phyloP scores from a whole-genome alignment of 2,797 vertebrate genomes.

The Poecile montanus region DNA sequence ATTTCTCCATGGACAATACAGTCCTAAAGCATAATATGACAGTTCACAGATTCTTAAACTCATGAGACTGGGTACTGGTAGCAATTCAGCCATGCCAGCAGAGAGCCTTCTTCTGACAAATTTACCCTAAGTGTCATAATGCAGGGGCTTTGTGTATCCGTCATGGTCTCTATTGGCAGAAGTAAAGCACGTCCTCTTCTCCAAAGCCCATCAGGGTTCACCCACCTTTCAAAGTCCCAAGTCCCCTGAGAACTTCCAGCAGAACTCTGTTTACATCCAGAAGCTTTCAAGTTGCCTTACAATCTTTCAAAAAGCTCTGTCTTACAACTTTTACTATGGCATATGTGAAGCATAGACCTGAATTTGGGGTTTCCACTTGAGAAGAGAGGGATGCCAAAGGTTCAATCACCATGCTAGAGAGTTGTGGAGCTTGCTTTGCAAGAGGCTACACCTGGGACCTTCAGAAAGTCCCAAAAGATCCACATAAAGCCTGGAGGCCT shows the following conservation, averaged over 20 bases:
- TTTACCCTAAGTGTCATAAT: rapidly evolving
- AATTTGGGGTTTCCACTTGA: neutral
- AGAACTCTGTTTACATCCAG: neutral
- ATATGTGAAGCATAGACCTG: neutral
- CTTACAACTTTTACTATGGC: neutral
- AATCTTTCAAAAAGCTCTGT: neutral
- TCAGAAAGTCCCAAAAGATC: neutral
- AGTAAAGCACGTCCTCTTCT: neutral
- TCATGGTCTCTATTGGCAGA: neutral
- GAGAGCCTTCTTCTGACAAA: neutral
- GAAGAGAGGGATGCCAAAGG: neutral
- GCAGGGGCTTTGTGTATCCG: neutral
- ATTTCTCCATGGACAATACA: neutral
- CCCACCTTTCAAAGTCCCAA: neutral
- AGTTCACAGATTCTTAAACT: neutral
- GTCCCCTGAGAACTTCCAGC: neutral
- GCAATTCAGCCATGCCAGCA: neutral
- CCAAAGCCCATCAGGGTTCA: neutral
- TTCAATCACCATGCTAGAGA: neutral
- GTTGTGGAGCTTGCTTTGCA: neutral
- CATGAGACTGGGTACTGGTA: neutral
- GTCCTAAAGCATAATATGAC: neutral
- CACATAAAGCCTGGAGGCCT: neutral
- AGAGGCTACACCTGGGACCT: neutral
- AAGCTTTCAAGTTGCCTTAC: neutral